A percentile compares a stretch with the other conserved stretches of the same genome.
phyloP scores from a whole-genome alignment of 2,113 vertebrate genomes.

The Agelaius phoeniceus region DNA sequence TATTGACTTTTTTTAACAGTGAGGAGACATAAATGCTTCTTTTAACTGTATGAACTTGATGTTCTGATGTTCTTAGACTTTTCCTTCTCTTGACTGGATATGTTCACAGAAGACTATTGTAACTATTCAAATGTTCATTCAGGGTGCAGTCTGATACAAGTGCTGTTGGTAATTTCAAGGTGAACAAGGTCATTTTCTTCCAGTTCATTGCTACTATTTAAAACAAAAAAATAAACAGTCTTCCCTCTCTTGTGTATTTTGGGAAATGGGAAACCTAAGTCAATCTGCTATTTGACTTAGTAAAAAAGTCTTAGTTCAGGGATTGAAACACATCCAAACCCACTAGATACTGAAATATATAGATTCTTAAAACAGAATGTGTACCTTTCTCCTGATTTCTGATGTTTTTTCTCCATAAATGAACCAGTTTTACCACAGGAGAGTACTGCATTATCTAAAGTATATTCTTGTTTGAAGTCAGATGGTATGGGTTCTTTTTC shows the following conservation, averaged over 20 bases:
- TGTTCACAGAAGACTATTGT: neutral
- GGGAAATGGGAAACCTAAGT: neutral
- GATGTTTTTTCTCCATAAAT: neutral
- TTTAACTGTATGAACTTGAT: neutral
- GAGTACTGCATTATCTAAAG: neutral
- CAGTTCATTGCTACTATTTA: neutral
- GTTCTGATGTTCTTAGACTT: neutral
- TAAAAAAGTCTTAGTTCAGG: neutral
- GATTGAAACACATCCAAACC: neutral
- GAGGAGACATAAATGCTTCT: neutral
- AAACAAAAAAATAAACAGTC: neutral
- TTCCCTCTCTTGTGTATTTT: neutral
- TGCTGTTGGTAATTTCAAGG: neutral
- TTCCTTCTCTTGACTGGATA: neutral
- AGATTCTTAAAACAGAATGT: neutral
- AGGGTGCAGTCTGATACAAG: neutral
- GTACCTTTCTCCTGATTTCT: neutral
- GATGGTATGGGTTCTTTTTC: neutral
- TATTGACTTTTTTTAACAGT: neutral
- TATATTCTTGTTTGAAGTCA: neutral
- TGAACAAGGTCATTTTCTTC: neutral
- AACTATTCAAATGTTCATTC: neutral
- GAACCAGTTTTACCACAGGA: neutral
- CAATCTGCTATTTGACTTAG: neutral
- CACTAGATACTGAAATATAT: neutral